phyloP scores from a whole-genome alignment of 2,113 vertebrate genomes.

The Notarius lentiginosus region DNA sequence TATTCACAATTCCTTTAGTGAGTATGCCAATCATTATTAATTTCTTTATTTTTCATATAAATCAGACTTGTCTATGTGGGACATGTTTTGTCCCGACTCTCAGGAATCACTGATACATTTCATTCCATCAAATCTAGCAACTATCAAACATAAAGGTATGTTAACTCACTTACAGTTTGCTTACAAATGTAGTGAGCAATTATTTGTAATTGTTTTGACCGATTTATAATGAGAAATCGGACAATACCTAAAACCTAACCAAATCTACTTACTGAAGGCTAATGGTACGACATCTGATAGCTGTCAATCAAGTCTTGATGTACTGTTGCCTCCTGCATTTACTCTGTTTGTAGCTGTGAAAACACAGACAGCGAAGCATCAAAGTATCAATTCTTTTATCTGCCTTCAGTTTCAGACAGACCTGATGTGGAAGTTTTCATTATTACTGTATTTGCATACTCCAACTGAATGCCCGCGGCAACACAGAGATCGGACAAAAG shows the following conservation, averaged over 20 bases:
- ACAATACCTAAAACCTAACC: neutral
- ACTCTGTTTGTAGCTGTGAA: too few relatives aligned
- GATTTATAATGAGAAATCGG: neutral
- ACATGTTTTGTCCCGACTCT: too few relatives aligned
- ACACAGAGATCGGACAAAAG: slow-evolving; percentile 59
- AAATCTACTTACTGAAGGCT: neutral
- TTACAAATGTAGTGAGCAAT: neutral
- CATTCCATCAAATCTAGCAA: neutral
- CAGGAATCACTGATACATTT: neutral
- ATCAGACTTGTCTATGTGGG: too few relatives aligned
- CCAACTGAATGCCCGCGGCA: slow-evolving; percentile 59
- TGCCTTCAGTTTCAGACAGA: neutral
- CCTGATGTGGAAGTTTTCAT: slow-evolving; percentile 53
- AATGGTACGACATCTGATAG: neutral
- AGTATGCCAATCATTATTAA: too few relatives aligned
- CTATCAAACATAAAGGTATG: neutral
- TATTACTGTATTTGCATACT: slow-evolving; percentile 64
- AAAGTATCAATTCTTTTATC: neutral
- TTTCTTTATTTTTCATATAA: too few relatives aligned
- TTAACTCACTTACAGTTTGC: neutral
- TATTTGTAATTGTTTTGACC: neutral
- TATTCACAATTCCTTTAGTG: too few relatives aligned
- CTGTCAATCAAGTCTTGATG: neutral
- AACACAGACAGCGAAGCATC: neutral
- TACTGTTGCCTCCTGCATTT: neutral